phyloP scores from a whole-genome alignment of 2,113 vertebrate genomes.

The Nematolebias whitei region DNA sequence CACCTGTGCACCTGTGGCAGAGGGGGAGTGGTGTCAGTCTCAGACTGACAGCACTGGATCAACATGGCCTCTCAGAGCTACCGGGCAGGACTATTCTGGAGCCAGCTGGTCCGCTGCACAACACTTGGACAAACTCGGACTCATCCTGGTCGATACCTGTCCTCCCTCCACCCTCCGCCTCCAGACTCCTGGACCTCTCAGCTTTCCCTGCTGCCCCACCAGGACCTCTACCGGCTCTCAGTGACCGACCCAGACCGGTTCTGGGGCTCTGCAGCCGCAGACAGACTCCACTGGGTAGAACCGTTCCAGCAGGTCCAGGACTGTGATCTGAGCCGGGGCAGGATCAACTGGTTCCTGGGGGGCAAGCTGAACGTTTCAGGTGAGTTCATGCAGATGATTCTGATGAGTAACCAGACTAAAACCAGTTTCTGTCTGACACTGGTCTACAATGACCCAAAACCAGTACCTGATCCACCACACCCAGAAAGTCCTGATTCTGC shows the following conservation, averaged over 20 bases:
- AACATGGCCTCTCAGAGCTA: conserved; percentile 34
- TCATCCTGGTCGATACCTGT: background rate
- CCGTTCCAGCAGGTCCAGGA: conserved; percentile 82
- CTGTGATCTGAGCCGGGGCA: conserved; percentile 73
- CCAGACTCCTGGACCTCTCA: conserved; percentile 17
- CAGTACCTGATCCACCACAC: conserved; percentile 68
- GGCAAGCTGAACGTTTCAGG: conserved; percentile 89
- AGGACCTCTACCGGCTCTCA: conserved; percentile 76
- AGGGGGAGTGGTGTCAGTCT: background rate
- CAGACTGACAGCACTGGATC: background rate
- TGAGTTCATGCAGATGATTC: conserved; percentile 59
- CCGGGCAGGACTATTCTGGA: conserved; percentile 14
- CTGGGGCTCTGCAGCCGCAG: conserved; percentile 84
- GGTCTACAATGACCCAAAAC: too few relatives aligned
- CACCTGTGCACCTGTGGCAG: conserved; percentile 14
- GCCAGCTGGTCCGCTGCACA: conserved; percentile 8
- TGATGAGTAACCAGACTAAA: too few relatives aligned
- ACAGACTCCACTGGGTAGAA: conserved; percentile 81
- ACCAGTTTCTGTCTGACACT: too few relatives aligned
- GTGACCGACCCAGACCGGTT: conserved; percentile 81
- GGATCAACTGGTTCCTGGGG: conserved; percentile 87
- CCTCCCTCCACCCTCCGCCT: background rate
- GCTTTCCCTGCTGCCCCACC: conserved; percentile 60
- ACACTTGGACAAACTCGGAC: background rate
- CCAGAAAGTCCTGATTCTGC: too few relatives aligned